Conservation (phyloP, 2,113 vertebrate species). For the Microcebus tavaratra region DNA sequence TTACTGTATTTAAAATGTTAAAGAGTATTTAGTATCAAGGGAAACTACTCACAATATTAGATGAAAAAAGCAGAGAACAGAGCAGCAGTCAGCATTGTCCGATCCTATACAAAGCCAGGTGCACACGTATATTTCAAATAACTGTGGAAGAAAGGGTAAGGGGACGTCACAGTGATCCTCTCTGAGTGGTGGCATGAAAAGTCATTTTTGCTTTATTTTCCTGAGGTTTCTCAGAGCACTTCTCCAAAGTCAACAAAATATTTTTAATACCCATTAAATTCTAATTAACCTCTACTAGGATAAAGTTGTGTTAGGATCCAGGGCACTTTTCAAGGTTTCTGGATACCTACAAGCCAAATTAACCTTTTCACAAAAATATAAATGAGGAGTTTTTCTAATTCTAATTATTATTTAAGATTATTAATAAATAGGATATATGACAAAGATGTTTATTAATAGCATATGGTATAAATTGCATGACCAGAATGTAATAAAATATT, state of each 20-base stretch:
- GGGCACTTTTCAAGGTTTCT: background rate
- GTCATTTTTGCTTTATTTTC: conserved; percentile 1
- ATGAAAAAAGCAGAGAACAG: background rate
- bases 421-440: background rate
- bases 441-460: conserved; percentile 30
- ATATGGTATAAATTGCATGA: background rate
- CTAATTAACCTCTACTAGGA: background rate
- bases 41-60: background rate
- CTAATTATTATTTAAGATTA: background rate
- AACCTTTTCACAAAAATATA: conserved; percentile 33
- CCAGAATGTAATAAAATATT: conserved; percentile 33
- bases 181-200: background rate
- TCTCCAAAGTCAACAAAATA: background rate
- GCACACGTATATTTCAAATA: background rate
- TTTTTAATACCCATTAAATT: conserved; percentile 24
- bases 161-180: background rate
- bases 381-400: conserved; percentile 4
- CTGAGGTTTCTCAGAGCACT: background rate
- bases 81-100: background rate
- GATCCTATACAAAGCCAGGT: background rate
- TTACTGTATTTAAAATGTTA: background rate
- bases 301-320: background rate
- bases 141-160: background rate
- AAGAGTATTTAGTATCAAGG: background rate
- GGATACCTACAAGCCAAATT: conserved; percentile 29